Evolutionary conservation across 2,888 invertebrate species (phyloP).

Genomic region (Alloscopus bannaensis): DNA sequence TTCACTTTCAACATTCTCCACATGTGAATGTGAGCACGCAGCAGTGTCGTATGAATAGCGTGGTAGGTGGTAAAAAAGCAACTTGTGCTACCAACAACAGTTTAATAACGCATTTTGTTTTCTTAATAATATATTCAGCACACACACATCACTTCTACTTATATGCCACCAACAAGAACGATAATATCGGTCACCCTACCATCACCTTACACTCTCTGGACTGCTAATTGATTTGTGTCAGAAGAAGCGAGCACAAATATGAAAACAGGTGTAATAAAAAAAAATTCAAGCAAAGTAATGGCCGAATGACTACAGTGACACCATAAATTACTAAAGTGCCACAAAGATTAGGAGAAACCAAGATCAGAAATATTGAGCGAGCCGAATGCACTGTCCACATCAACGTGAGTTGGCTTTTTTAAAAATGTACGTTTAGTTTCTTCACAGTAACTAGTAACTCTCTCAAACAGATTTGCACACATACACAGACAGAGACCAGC

Average conservation of each 20-base stretch:
- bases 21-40: neutral
- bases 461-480: too few species aligned
- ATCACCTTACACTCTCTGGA: neutral
- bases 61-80: constrained; percentile 8
- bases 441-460: too few species aligned
- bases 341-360: neutral
- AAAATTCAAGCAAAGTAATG: constrained; percentile 2
- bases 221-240: constrained; percentile 25
- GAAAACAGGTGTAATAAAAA: constrained; percentile 21
- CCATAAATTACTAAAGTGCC: constrained; percentile 7
- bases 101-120: too few species aligned
- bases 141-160: too few species aligned
- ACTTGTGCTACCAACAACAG: too few species aligned
- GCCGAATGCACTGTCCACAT: too few species aligned
- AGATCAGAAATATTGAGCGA: neutral
- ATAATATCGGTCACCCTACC: neutral
- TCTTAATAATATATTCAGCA: neutral
- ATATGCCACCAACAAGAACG: too few species aligned
- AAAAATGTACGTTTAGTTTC: neutral
- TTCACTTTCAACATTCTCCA: neutral
- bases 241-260: constrained; percentile 3
- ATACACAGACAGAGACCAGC: too few species aligned
- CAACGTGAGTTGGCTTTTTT: too few species aligned
- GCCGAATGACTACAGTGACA: neutral
- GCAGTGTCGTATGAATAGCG: constrained; percentile 10